These are phyloP conservation scores for Antennarius maculatus DNA, from an alignment of 2,797 vertebrate genomes.

Conservation along the genomic window DNA sequence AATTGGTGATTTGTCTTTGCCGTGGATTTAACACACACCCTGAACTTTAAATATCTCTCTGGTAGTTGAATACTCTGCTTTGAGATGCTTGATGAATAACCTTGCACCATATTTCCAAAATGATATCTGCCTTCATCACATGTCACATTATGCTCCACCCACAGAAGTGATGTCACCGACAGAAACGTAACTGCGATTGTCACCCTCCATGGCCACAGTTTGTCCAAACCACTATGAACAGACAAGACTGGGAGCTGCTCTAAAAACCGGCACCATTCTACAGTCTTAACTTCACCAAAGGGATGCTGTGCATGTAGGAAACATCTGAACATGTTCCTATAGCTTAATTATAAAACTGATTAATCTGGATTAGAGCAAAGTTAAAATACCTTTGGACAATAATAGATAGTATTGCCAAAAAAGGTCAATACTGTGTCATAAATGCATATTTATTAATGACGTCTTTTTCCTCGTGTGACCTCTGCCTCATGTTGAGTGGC, in stretches of 20 bases:
- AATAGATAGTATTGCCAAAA: constrained; percentile 33
- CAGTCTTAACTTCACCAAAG: constrained; percentile 32
- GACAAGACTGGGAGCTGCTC: constrained; percentile 61
- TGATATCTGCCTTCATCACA: constrained; percentile 68
- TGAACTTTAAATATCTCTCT: not conserved
- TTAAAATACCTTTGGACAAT: constrained; percentile 36
- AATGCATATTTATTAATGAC: constrained; percentile 61
- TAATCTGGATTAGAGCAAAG: constrained; percentile 20
- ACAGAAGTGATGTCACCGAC: constrained; percentile 60
- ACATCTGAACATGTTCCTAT: constrained; percentile 21
- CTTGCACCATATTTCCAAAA: constrained; percentile 42
- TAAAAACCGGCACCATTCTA: constrained; percentile 34
- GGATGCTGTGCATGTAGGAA: constrained; percentile 23
- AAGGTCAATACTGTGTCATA: constrained; percentile 33
- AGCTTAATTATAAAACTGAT: constrained; percentile 13
- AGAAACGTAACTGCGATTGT: constrained; percentile 64
- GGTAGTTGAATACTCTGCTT: constrained; percentile 37
- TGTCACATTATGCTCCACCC: constrained; percentile 52
- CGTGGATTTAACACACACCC: no score
- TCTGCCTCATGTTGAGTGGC: constrained; percentile 64
- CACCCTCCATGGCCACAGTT: constrained; percentile 54
- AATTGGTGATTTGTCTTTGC: no score
- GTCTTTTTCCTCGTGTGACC: constrained; percentile 40
- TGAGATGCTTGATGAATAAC: constrained; percentile 59
- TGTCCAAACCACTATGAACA: constrained; percentile 35